Evolutionary conservation across 2,113 vertebrate genomes (phyloP), one percentile per base, ranked within the genome.

Genomic region (Heterotis niloticus): DNA sequence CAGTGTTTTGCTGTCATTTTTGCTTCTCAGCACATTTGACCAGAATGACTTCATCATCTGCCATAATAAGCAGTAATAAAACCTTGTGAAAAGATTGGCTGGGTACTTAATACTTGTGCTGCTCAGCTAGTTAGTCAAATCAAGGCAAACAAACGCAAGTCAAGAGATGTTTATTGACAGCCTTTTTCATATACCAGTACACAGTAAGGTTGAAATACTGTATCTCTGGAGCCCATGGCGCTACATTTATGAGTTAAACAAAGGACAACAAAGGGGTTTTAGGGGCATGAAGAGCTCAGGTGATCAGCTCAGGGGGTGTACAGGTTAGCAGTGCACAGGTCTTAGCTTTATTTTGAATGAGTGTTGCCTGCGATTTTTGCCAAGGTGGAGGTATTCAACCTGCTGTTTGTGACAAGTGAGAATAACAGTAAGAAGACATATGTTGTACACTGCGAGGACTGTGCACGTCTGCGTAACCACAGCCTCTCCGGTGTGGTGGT

Each of bases 321-420:
- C n/a, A n/a, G n/a, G 5, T 5, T n/a, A 18, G 1, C 1, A n/a
- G 57, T 59, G 14, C 2, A 62, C 4, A 62, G 20, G 5, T 20
- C 24, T 26, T 14, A 13, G 10, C 11, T 70, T 23, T 1, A 12
- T 16, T 75, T 18, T 51, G 34, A 78, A 34, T 76, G 79, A 80
- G 34, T 82, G n/a, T 83, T 75, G 13, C 60, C 75, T 23, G 1
- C 54, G 18, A n/a, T 60, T 5, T 23, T n/a, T 13, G 24, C 52
- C 79, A 68, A 97, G 96, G 88, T 97, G 90, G 96, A 97, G 89
- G 95, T 96, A 78, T 97, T 94, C 83, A 88, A 95, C 84, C 91
- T 97, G 88, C 92, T 97, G 71, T 96, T 98, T 17, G 96, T 97
- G 86, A 97, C 95, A 1, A 96, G 94, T 34, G 96, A 96, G 86